These are phyloP conservation scores for Trematomus loennbergii DNA, from an alignment of 2,113 vertebrate genomes.

Conservation along the genomic window DNA sequence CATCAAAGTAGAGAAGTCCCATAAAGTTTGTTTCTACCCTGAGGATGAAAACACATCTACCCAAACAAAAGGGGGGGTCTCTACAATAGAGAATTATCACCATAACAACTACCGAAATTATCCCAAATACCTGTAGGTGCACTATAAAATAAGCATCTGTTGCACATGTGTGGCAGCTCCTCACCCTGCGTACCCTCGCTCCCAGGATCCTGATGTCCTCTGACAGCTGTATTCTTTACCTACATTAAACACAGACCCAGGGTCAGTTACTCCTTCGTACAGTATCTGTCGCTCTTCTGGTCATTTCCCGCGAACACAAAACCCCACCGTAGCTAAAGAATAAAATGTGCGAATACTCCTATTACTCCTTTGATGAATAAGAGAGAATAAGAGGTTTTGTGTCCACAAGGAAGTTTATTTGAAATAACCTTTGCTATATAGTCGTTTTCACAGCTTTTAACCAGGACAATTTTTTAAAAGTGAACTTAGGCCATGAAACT, in stretches of 20 bases:
- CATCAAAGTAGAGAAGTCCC: conserved; percentile 1
- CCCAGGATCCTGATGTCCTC: conserved; percentile 31
- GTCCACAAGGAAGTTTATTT: conserved; percentile 63
- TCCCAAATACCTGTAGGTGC: conserved; percentile 79
- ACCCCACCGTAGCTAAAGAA: conserved; percentile 4
- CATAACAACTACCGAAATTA: conserved; percentile 68
- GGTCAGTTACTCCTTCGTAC: background rate
- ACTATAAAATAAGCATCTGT: conserved; percentile 69
- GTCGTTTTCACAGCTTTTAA: conserved; percentile 35
- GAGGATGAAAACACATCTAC: conserved; percentile 4
- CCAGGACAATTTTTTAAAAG: conserved; percentile 12
- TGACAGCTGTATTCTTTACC: conserved; percentile 27
- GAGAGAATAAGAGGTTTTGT: conserved; percentile 30
- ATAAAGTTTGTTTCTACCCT: conserved; percentile 2
- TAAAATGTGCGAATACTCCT: conserved; percentile 3
- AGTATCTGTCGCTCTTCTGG: background rate
- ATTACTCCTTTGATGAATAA: background rate
- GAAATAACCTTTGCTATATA: conserved; percentile 34
- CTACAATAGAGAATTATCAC: conserved; percentile 51
- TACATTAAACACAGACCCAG: conserved; percentile 2
- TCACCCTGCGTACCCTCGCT: conserved; percentile 39
- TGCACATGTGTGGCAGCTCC: conserved; percentile 68
- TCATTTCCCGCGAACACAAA: background rate
- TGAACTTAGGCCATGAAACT: too few species aligned
- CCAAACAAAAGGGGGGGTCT: background rate